These are phyloP conservation scores for Ataeniobius toweri DNA, from an alignment of 2,797 vertebrate genomes.

Conservation along the genomic window DNA sequence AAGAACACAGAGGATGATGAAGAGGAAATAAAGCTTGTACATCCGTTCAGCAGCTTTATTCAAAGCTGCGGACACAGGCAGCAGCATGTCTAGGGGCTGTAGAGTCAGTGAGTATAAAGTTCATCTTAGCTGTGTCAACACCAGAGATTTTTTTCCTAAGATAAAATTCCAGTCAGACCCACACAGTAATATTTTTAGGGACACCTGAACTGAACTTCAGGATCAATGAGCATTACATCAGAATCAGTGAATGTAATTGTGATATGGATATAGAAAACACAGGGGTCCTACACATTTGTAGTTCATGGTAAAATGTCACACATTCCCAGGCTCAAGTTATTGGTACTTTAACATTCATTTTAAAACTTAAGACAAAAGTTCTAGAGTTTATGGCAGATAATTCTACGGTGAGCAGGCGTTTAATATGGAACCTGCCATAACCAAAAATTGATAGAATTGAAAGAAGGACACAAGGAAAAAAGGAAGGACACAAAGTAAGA, in stretches of 20 bases:
- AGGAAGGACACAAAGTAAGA: too few relatives aligned
- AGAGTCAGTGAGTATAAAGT: neutral
- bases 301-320: neutral
- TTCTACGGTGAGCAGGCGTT: neutral
- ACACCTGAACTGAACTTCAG: neutral
- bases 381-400: neutral
- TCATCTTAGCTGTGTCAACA: neutral
- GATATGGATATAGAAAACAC: constrained; percentile 39
- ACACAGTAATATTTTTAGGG: too few relatives aligned
- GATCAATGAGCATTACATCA: neutral
- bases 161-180: too few relatives aligned
- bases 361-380: neutral
- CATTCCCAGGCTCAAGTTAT: too few relatives aligned
- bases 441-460: too few relatives aligned
- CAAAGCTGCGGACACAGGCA: neutral
- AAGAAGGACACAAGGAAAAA: too few relatives aligned
- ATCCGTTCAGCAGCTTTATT: neutral
- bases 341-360: neutral
- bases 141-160: neutral
- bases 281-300: neutral
- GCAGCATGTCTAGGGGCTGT: too few relatives aligned
- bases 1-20: neutral
- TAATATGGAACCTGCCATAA: neutral
- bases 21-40: neutral
- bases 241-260: neutral